Base-by-base conservation (phyloP, 2,113 vertebrate species). In the Tragulus kanchil region DNA sequence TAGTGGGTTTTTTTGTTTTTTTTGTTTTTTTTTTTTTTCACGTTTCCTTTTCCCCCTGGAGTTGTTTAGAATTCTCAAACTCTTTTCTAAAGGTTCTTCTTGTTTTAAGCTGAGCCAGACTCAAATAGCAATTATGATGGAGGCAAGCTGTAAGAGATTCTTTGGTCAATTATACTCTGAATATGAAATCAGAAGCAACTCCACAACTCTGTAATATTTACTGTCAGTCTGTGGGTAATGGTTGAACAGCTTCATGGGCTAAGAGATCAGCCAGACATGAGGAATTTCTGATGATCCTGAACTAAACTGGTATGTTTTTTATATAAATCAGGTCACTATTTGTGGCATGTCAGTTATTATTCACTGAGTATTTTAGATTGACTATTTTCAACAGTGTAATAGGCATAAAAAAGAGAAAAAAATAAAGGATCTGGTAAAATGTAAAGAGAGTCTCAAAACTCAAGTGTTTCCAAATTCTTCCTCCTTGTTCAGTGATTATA, bases 281-380 rank as follows among this genome's bases (percentile, higher is more conserved):
- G 28, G 23, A 91, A 61, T 84, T 71, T 91, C 85, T 86, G n/a
- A 89, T 59, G 82, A 50, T n/a, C 17, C 82, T 52, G 84, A 73
- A 14, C 28, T 28, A n/a, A 73, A n/a, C 36, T 8, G 2, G 21
- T 69, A n/a, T 54, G 31, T 36, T 16, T 52, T 3, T 82, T 48
- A 26, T 8, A 58, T 79, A 93, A 92, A 81, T 23, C 90, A 52
- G 6, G n/a, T 81, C 28, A 15, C 3, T 62, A 3, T 52, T 31
- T 50, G 69, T 16, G 36, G 13, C 13, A 17, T 58, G 62, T n/a
- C 23, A 12, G 5, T 62, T 84, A 50, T 65, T 52, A 54, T 45
- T 87, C 69, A 94, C 25, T n/a, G 71, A 6, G 23, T 56, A 8
- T 81, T 75, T 45, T 75, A 77, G 14, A 52, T 56, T 56, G 6